Percentiles rank a stretch among this genome's conserved stretches.
Conservation (phyloP, 2,888 invertebrate genomes). For the Athalia circularis region DNA sequence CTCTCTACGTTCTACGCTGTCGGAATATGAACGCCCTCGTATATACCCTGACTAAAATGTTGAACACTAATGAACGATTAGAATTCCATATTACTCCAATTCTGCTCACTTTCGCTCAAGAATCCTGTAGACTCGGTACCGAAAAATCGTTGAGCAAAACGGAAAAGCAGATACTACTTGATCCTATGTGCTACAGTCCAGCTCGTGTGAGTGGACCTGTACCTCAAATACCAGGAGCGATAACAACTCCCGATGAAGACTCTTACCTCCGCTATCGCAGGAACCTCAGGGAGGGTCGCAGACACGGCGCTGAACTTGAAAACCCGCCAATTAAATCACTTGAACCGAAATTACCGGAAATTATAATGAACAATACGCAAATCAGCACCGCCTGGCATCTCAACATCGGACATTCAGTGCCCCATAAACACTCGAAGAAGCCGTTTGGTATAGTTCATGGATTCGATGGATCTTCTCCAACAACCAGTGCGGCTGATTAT, state of each 20-base stretch:
- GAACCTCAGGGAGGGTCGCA: slow-evolving; percentile 55
- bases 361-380: slow-evolving; percentile 53
- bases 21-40: slow-evolving; percentile 61
- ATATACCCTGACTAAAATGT: slow-evolving; percentile 66
- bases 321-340: slow-evolving; percentile 51
- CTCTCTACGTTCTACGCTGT: slow-evolving; percentile 68
- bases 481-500: background rate
- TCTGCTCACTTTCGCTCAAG: slow-evolving; percentile 53
- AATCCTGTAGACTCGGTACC: slow-evolving; percentile 52
- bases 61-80: slow-evolving; percentile 66
- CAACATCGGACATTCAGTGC: slow-evolving; percentile 58
- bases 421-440: slow-evolving; percentile 50
- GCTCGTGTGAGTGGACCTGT: slow-evolving; percentile 51
- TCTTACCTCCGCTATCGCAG: slow-evolving; percentile 58
- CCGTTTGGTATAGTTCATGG: slow-evolving; percentile 48
- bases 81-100: slow-evolving; percentile 64
- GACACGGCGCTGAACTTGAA: slow-evolving; percentile 55
- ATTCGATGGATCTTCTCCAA: background rate
- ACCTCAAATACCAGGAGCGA: slow-evolving; percentile 55
- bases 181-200: slow-evolving; percentile 55
- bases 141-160: slow-evolving; percentile 34
- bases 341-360: slow-evolving; percentile 52
- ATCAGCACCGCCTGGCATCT: slow-evolving; percentile 64
- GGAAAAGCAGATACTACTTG: slow-evolving; percentile 56
- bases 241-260: slow-evolving; percentile 57